Base-by-base conservation (phyloP, 2,797 vertebrate genomes). In the Chromis chromis region DNA sequence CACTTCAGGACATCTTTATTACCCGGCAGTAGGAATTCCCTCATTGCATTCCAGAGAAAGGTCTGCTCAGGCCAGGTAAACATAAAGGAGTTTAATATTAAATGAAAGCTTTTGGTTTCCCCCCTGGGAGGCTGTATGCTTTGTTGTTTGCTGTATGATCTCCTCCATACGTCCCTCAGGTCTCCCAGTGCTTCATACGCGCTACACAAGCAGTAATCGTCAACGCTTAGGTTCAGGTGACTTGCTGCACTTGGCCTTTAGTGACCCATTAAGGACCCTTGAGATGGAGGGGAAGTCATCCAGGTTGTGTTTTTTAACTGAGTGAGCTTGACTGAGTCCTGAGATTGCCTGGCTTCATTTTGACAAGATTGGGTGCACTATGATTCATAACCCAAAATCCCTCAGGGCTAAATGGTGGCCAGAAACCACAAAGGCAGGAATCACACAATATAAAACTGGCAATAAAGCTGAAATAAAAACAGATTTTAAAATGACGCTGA, bases 221-320 rank as follows among this genome's bases (percentile, higher is more conserved):
- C 78, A 86, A 42, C 4, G 2, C 50, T 88, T 69, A 69, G 64
- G 74, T 87, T 80, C 83, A 82, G 83, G 78, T 89, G 86, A 86
- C 79, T 85, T 80, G 77, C 74, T 87, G 70, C 84, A 83, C 69
- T 89, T 92, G 87, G 78, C 82, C 87, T 87, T 59, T 78, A 67
- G 61, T 86, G 86, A 88, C 75, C 75, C 61, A 31, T 80, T 76
- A 78, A 60, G 50, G 46, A 48, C 61, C 54, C 73, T 76, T 70
- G 55, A 84, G 70, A 84, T 36, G 64, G 16, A 27, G 49, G 56
- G 50, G 14, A 76, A 79, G 44, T 64, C 74, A 68, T 14, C 46
- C 2, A 0, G 71, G 40, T 48, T 62, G 59, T 4, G 24, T 3
- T 68, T 72, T 68, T 76, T 54, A 62, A 76, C 44, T 25, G 65